Evolutionary conservation across 2,797 vertebrate genomes (phyloP).

Genomic region (Acanthurus tractus): DNA sequence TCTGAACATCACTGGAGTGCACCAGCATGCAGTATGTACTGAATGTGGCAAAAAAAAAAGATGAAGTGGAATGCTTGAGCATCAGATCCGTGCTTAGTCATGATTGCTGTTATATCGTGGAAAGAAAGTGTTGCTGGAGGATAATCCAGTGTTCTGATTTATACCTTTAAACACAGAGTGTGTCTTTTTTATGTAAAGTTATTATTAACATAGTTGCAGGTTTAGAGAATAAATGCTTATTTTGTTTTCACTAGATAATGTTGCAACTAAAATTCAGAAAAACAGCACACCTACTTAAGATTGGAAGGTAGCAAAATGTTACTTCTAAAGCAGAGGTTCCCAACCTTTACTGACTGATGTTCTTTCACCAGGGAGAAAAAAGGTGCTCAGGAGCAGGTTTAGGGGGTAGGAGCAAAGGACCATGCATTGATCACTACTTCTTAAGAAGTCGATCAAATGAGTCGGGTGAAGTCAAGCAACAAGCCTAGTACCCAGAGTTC

Average conservation of each 20-base stretch:
- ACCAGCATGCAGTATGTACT: slow-evolving; percentile 13
- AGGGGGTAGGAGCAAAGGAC: neutral
- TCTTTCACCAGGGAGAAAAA: neutral
- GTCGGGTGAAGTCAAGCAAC: neutral
- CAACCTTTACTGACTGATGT: neutral
- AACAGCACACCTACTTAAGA: neutral
- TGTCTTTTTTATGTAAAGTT: neutral
- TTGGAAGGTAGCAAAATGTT: too few species aligned
- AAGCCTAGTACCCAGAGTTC: too few species aligned
- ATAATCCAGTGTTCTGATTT: neutral
- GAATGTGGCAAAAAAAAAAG: neutral
- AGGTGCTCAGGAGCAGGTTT: neutral
- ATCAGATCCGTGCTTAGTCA: slow-evolving; percentile 12
- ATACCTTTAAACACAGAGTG: neutral
- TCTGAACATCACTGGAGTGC: slow-evolving; percentile 22
- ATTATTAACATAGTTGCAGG: slow-evolving; percentile 5
- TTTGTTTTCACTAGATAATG: neutral
- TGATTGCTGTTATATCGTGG: neutral
- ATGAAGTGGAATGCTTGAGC: neutral
- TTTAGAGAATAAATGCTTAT: neutral
- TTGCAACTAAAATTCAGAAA: neutral
- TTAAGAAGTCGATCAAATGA: slow-evolving; percentile 19
- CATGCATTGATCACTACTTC: neutral
- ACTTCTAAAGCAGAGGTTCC: neutral
- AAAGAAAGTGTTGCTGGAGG: neutral